Base-by-base conservation (phyloP, 1,140 invertebrate genomes). In the Sesamia nonagrioides region DNA sequence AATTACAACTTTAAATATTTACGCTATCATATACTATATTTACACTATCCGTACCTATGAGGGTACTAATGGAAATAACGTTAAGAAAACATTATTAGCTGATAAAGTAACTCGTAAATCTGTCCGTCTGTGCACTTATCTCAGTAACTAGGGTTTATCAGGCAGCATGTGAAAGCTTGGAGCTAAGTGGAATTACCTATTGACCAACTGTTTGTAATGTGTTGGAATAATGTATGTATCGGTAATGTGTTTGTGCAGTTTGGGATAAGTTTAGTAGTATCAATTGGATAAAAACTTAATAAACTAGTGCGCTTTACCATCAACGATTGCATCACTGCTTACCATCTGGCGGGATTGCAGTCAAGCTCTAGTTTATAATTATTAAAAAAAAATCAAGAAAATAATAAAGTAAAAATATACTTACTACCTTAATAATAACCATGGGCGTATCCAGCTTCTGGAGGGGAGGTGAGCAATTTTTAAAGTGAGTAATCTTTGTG, bases 21-120 rank as follows among this genome's bases (percentile, higher is more conserved):
- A 71, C 45, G n/a, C 40, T 63, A 75, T 50, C 58, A 63, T 40
- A 52, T 18, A 71, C 27, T 35, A 52, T 54, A 52, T 35, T n/a
- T n/a, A n/a, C n/a, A n/a, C n/a, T n/a, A n/a, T n/a, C 68, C 15
- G 9, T 52, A 37, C 48, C 27, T 35, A 35, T 61, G 40, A 58
- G 54, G 50, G 42, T 35, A 63, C 73, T 75, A 75, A 75, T 75
- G 73, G 73, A 75, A 48, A 48, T 50, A 75, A 61, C 45, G 58
- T 68, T 68, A 68, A 74, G 72, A 60, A 77, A 77, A 77, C 50
- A 68, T 68, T 68, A 77, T 68, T 77, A 68, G 17, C 61, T 42
- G 75, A 77, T 77, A 77, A 77, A 68, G 54, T 54, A 4, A 68
- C 21, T 77, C 75, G 75, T 77, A 77, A 77, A 77, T 77, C 75